These are phyloP conservation scores for Benitochromis conjunctus DNA, from an alignment of 2,113 vertebrate species.

Conservation along the genomic window DNA sequence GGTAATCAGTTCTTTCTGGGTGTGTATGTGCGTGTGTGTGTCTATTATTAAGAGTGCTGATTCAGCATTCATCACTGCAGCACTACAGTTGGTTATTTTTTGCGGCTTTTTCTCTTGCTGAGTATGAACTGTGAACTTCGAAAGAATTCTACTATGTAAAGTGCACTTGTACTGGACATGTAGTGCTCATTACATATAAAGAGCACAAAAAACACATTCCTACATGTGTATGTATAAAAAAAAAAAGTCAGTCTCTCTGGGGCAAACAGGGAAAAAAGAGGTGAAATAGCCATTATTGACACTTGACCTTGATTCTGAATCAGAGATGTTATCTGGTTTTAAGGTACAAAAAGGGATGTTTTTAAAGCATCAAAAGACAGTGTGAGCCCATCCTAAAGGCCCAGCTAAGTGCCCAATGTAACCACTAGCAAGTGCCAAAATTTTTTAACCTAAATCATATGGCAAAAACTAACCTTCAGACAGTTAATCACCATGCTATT, in stretches of 20 bases:
- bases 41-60: slow-evolving; percentile 63
- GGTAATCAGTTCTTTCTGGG: slow-evolving; percentile 44
- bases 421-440: background rate
- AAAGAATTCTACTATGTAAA: slow-evolving; percentile 38
- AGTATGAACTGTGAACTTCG: slow-evolving; percentile 65
- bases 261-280: background rate
- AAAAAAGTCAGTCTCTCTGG: background rate
- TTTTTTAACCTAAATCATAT: background rate
- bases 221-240: background rate
- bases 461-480: background rate
- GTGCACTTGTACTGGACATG: slow-evolving; percentile 18
- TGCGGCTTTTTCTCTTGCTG: slow-evolving; percentile 40
- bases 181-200: slow-evolving; percentile 43
- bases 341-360: background rate
- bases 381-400: background rate
- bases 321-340: background rate
- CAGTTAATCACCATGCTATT: slow-evolving; percentile 4
- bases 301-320: background rate
- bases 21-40: background rate
- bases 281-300: background rate
- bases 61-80: slow-evolving; percentile 62
- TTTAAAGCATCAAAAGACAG: background rate
- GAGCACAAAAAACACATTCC: slow-evolving; percentile 11
- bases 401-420: background rate
- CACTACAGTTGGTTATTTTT: slow-evolving; percentile 78